Conservation (phyloP, 2,113 vertebrate species). For the Rhynchopsitta pachyrhyncha region DNA sequence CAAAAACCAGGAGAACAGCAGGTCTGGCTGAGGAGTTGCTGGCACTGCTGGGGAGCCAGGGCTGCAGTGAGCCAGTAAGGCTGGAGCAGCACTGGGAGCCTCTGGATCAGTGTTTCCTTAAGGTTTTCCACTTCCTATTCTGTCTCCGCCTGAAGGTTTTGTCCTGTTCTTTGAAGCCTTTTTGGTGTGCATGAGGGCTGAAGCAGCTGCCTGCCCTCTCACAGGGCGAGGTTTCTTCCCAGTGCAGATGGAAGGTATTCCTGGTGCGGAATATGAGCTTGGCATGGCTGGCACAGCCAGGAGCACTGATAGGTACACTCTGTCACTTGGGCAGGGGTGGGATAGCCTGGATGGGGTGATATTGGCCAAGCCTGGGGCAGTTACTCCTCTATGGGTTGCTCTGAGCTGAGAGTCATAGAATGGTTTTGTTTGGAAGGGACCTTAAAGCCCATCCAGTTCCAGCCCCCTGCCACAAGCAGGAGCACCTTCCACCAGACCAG, state of each 20-base stretch:
- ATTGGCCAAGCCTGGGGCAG: not conserved
- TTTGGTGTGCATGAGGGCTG: not conserved
- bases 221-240: not conserved
- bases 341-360: rapidly evolving
- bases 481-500: not conserved
- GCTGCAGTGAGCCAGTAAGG: not conserved
- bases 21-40: not conserved
- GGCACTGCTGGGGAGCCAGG: not conserved
- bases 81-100: not conserved
- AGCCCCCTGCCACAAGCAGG: not conserved
- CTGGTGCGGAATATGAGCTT: rapidly evolving
- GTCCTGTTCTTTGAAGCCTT: not conserved
- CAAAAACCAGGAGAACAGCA: rapidly evolving
- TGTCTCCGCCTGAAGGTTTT: not conserved
- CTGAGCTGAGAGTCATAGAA: not conserved
- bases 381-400: not conserved
- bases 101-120: not conserved
- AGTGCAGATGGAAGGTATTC: not conserved
- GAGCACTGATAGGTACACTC: rapidly evolving
- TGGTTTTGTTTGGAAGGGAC: not conserved
- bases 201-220: not conserved
- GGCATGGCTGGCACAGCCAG: not conserved
- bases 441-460: not conserved
- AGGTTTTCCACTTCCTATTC: not conserved
- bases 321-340: not conserved